Percentiles rank a stretch among this genome's conserved stretches.
These are phyloP conservation scores for Gulo gulo DNA, from an alignment of 2,113 vertebrate species.

Conservation along the genomic window DNA sequence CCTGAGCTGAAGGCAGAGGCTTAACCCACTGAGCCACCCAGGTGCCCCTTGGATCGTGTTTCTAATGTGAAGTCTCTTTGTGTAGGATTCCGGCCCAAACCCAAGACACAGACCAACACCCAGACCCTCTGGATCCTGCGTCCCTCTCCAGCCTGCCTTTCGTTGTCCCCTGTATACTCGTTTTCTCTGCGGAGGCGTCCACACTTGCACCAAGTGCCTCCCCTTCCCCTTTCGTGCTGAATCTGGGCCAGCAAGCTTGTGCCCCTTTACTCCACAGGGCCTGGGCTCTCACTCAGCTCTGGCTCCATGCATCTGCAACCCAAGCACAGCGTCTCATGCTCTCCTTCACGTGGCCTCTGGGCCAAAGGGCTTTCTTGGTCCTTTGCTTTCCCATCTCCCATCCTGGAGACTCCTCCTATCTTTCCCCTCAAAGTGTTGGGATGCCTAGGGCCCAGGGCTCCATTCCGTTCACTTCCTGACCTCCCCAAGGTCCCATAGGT, in stretches of 20 bases:
- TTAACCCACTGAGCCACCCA: too few relatives aligned
- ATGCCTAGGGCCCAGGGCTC: not conserved
- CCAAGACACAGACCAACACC: not conserved
- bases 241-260: rapidly evolving
- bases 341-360: not conserved
- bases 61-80: rapidly evolving
- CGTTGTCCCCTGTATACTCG: too few relatives aligned
- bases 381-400: rapidly evolving
- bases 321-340: rapidly evolving
- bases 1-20: too few relatives aligned
- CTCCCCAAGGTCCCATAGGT: rapidly evolving
- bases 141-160: too few relatives aligned
- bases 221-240: rapidly evolving
- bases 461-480: rapidly evolving
- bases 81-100: rapidly evolving
- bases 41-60: too few relatives aligned
- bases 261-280: rapidly evolving
- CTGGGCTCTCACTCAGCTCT: not conserved
- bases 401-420: not conserved
- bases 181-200: not conserved
- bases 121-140: rapidly evolving
- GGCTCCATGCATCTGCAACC: rapidly evolving
- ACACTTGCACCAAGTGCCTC: not conserved
- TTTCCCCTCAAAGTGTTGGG: rapidly evolving
- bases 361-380: not conserved